Base-by-base conservation (phyloP, 2,888 invertebrate genomes). In the Anticlea derivata region DNA sequence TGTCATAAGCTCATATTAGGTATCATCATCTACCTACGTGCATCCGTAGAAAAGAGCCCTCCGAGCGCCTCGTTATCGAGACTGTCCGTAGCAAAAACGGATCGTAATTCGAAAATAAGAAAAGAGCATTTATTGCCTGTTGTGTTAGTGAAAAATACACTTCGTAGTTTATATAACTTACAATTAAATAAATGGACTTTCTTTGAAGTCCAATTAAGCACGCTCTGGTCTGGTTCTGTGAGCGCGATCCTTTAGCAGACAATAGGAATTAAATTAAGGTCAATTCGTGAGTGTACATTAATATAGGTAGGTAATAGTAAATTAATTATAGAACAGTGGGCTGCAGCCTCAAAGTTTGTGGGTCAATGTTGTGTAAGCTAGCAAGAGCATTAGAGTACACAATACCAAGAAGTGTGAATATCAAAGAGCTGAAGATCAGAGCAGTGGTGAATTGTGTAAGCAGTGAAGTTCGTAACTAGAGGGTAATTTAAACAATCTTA, bases 321-420 rank as follows among this genome's bases (percentile, higher is more conserved):
- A 58, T 51, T 37, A 46, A 38, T 50, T 50, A 52, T 38, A 38
- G 44, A 44, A 44, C 23, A 46, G 39, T 58, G 37, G 44, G 50
- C 33, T 37, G 50, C 7, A 13, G 29, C 33, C 40, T 49, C 22
- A 29, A 23, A 11, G 33, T 22, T 48, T 41, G 40, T 55, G 20
- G 55, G 55, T 55, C 55, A 51, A 51, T 55, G 55, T 51, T 55
- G 48, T 44, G 40, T 34, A 49, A 49, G 37, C 26, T 40, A 26
- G 40, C 13, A 17, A 46, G 41, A 23, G 20, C 12, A 22, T 26
- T 33, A 26, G 26, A 33, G 38, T 30, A 37, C 29, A 29, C 35
- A 45, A 37, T 34, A 44, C 35, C 23, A 27, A 20, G 27, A 17
- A 17, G 17, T 45, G n/a, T 8, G 10, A 30, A 40, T 20, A 17